Base-by-base conservation (phyloP, 1,140 invertebrate genomes). In the Drosophila pseudoobscura region DNA sequence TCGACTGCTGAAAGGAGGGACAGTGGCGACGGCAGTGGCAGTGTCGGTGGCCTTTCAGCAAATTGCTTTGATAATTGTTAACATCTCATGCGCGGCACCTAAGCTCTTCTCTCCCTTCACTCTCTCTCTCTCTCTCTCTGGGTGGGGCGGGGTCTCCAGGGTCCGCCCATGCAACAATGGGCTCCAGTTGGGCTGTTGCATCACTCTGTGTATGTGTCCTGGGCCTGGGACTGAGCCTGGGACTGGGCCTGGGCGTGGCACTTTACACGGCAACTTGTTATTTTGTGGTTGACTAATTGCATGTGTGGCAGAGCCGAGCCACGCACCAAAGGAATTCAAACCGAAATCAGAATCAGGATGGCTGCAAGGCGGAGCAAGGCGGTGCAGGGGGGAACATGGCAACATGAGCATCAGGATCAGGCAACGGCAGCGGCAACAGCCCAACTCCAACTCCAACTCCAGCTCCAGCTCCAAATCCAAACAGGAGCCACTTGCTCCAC, bases 201-300 rank as follows among this genome's bases (percentile, higher is more conserved):
- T 8, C 29, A 31, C 29, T 31, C 6, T 8, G 29, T 31, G 29
- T 8, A 7, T 26, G 24, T 26, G 29, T 31, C 9, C 9, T 13
- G 35, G 3, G 35, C 35, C 9, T 11, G 35, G 8, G 20, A 1
- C 31, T 35, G 2, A 2, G 8, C 31, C 2, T 20, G 26, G 8
- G 52, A 24, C 8, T 41, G 49, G 44, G 56, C 60, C 66, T 70
- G 65, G 80, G 75, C 80, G 76, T 79, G 80, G 76, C 80, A 70
- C 71, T 85, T 85, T 74, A 75, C 82, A 85, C 77, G 82, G 80
- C 61, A 80, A 85, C 82, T 85, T 87, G 78, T 75, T 87, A 82
- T 82, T 75, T 87, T 87, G 75, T 62, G 74, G 78, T 61, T 87
- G 78, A 87, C 82, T 87, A 87, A 87, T 87, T 82, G 82, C 82